Evolutionary conservation across 2,888 invertebrate species (phyloP), one percentile per base, ranked within the genome.

Genomic region (Noctua comes): DNA sequence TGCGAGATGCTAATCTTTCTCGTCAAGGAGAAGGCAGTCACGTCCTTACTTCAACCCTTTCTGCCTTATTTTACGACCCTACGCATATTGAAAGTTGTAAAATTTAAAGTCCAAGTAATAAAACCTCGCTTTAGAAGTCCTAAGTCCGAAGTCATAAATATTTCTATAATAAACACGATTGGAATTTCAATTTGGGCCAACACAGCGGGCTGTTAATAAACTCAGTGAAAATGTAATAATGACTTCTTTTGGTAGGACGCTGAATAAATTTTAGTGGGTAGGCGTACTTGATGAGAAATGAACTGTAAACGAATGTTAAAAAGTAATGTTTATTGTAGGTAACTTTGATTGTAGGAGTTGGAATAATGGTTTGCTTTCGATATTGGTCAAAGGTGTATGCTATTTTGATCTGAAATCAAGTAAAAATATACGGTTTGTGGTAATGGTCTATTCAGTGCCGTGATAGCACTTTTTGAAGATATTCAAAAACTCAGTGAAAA

Each of bases 131-230:
- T 85, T 79, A 69, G 75, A 84, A 62, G 72, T 87, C 68, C 71
- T 73, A 71, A 84, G 73, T 86, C 71, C 57, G 65, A 84, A 71
- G 70, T 84, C 75, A 86, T 88, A 86, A 88, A 86, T 89, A 89
- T 86, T 89, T 88, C 83, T 70, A 84, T 87, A 83, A 86, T 87
- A 83, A 86, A 86, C 79, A 77, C 80, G 88, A 83, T 84, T 84
- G 74, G 79, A 86, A 83, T 89, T 84, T 78, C 82, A 80, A 88
- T 85, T 80, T n/a, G 68, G 69, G 18, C 54, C n/a, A 59, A 79
- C 68, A 69, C 57, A 73, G 75, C 76, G 51, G 64, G 79, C 57
- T 69, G 48, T 51, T 79, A 68, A 70, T 81, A 78, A 86, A 86
- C 68, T 74, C 66, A 31, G 68, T 66, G 43, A 69, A 76, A 79